Percentiles rank a stretch among this genome's conserved stretches.
phyloP scores from a whole-genome alignment of 2,797 vertebrate genomes.

The Takifugu rubripes region DNA sequence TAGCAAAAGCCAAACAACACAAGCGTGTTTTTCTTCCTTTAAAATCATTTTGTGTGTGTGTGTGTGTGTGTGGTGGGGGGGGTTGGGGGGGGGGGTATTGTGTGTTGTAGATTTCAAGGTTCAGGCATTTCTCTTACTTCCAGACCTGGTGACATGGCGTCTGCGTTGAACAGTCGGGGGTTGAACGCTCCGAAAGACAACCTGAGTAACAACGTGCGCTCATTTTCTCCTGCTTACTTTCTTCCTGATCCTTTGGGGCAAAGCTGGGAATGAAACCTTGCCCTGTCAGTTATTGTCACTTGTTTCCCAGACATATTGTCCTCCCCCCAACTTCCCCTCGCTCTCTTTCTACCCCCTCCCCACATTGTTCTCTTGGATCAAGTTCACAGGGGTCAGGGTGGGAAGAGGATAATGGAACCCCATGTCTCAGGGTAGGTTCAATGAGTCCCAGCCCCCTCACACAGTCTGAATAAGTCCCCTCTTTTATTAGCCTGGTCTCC shows the following conservation, averaged over 20 bases:
- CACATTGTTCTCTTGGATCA: constrained; percentile 63
- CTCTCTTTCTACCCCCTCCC: constrained; percentile 7
- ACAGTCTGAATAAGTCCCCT: constrained; percentile 58
- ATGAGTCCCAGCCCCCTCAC: constrained; percentile 53
- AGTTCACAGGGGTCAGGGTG: constrained; percentile 57
- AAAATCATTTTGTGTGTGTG: constrained; percentile 20
- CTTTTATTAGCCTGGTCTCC: constrained; percentile 75
- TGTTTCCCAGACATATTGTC: constrained; percentile 69
- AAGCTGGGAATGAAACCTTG: constrained; percentile 49
- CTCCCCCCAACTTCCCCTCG: constrained; percentile 23
- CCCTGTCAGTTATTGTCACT: constrained; percentile 48
- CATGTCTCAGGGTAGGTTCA: constrained; percentile 67
- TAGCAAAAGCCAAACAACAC: constrained; percentile 25
- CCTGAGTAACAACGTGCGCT: constrained; percentile 24
- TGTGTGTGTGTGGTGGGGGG: no score
- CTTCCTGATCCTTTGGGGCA: constrained; percentile 22
- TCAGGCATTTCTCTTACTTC: constrained; percentile 21
- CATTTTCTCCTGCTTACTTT: constrained; percentile 28
- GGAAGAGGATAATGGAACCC: constrained; percentile 70
- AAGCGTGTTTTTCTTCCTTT: constrained; percentile 30
- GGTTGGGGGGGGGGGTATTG: constrained; percentile 14
- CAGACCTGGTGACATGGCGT: no score
- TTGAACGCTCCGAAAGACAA: constrained; percentile 23
- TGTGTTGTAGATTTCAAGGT: constrained; percentile 31
- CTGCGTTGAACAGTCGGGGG: not conserved